Evolutionary conservation across 2,113 vertebrate species (phyloP), one percentile per base, ranked within the genome.

Genomic region (Montifringilla adamsi): DNA sequence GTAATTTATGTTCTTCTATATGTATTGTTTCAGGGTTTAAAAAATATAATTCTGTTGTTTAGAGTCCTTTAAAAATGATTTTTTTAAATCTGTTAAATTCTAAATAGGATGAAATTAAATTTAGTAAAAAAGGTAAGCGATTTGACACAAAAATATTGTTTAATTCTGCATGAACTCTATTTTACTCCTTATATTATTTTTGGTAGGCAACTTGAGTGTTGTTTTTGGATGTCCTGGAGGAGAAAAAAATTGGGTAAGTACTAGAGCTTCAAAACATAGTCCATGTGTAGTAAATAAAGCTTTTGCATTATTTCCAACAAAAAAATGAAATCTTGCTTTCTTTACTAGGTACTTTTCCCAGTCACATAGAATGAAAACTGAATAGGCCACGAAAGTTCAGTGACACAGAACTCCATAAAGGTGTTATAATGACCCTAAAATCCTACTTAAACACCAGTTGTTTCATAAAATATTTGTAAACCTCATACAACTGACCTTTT

Each of bases 381-480:
- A 86, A 91, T 10, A 81, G 47, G 15, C 41, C 68, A 67, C 1
- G 3, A 39, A 90, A 77, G 37, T 94, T 92, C 74, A 90, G 31
- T 41, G 64, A 67, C 82, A 84, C 20, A 60, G 41, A 80, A 60
- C 84, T 88, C 69, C 16, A 43, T 43, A 56, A 78, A 94, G 81
- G 78, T 79, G 81, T 87, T 87, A 82, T 5, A 87, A 68, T 64
- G 44, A 82, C 52, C 41, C 58, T 84, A 74, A 94, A 93, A 75
- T 13, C 15, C 27, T 67, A 39, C n/a, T 83, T 95, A 33, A 13
- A n/a, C 15, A 70, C 39, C 8, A 77, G 7, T 94, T 74, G 23
- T 64, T 84, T 74, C 46, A 67, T 44, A 49, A 8, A 73, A 9
- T 91, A 91, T 96, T 82, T 93, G 46, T 90, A 88, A 95, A 91